Base-by-base conservation (phyloP, 2,113 vertebrate genomes). In the Cyphomyrus plagiostoma region DNA sequence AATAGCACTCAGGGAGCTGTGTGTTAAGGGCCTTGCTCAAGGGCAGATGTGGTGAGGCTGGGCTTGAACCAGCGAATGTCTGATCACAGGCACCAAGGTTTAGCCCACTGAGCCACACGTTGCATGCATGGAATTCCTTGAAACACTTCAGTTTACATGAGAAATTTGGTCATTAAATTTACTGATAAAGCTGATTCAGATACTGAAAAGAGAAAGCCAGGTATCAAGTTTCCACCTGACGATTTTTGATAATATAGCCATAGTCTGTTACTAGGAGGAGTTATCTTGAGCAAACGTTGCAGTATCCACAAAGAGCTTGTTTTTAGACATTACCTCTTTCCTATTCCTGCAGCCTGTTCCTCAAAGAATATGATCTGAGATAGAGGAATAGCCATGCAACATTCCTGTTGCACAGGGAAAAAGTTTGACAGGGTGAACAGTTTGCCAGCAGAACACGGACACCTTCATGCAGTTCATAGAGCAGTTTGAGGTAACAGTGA, bases 271-370 rank as follows among this genome's bases (percentile, higher is more conserved):
- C n/a, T 26, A 30, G 10, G 62, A 66, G n/a, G 58, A 19, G 74
- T 39, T 77, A 19, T 77, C 13, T 39, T 39, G 3, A 35, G 70
- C 30, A 80, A 35, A 39, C 30, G 19, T 80, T 8, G 15, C 15
- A 80, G 66, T 26, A 42, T 21, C 11, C 74, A 80, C 11, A 80
- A 17, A 80, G 17, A n/a, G 13, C 86, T 11, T 42, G 23, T 49
- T 46, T 90, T 53, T 83, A 21, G 56, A 45, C 26, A 46, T 92
- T 91, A 99, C 98, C 98, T 99, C 94, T 99, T 99, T 91, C 98
- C 98, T 93, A 99, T 97, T 53, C 98, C 98, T 85, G 97, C 98
- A 83, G 97, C 96, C 91, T 99, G 98, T 90, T 99, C 98, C 93
- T 99, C 98, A 92, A 99, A 98, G 92, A 97, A 98, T 88, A 99